These are phyloP conservation scores for Semnopithecus entellus DNA, from an alignment of 2,113 vertebrate species.

Conservation along the genomic window DNA sequence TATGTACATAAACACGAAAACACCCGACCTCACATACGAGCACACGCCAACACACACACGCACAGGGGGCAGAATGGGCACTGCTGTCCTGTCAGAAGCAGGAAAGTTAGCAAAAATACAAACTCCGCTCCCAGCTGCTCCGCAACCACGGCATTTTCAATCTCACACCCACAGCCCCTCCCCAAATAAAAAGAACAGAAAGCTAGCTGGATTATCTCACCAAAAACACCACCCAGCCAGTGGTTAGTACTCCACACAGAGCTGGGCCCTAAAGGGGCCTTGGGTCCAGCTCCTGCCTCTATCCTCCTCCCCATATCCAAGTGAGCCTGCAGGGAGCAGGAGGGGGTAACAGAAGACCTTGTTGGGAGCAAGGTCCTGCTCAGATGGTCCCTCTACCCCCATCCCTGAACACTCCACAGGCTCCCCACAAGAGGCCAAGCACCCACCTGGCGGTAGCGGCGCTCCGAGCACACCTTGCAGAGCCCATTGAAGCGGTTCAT, in stretches of 20 bases:
- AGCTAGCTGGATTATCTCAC: background rate
- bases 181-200: constrained; percentile 22
- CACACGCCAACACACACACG: background rate
- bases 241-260: background rate
- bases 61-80: background rate
- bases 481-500: constrained; percentile 93
- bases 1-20: rapidly evolving
- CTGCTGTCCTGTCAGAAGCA: background rate
- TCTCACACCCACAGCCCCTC: background rate
- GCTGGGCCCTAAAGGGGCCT: background rate
- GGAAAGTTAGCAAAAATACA: background rate
- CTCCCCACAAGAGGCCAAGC: background rate
- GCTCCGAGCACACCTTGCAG: constrained; percentile 92
- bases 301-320: background rate
- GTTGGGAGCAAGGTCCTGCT: background rate
- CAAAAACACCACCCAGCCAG: background rate
- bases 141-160: background rate
- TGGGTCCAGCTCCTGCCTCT: background rate
- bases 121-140: background rate
- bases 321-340: background rate
- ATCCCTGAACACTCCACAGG: background rate
- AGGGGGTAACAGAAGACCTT: background rate
- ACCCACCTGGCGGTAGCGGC: constrained; percentile 91
- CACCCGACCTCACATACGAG: background rate
- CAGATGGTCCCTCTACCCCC: background rate